Percentiles rank a stretch among this genome's conserved stretches.
These are phyloP conservation scores for Drosophila rufa DNA, from an alignment of 1,140 invertebrate species.

Conservation along the genomic window DNA sequence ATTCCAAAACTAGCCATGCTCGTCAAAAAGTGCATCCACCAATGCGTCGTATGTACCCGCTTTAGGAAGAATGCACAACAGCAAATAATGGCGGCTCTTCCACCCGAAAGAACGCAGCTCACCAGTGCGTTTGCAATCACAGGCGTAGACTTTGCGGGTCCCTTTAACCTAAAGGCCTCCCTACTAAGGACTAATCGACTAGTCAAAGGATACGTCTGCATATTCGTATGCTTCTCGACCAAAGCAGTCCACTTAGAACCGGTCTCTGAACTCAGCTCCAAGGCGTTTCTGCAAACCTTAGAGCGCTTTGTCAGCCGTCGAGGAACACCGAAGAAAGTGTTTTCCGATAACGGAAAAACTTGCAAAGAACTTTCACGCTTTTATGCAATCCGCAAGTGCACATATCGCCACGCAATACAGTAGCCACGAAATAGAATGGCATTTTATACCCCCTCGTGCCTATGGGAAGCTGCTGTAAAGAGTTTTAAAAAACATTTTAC, in stretches of 20 bases:
- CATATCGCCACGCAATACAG: too few species aligned
- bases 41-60: too few species aligned
- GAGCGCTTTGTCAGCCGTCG: slow-evolving; percentile 2
- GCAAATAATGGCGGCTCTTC: background rate
- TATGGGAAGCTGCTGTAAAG: too few species aligned
- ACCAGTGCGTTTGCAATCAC: background rate
- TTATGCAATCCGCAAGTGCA: too few species aligned
- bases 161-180: background rate
- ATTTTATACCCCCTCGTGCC: too few species aligned
- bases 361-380: too few species aligned
- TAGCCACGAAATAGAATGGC: too few species aligned
- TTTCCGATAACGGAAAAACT: too few species aligned
- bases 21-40: too few species aligned
- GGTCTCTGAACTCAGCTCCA: background rate
- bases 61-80: background rate
- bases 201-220: background rate
- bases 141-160: background rate
- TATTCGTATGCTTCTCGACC: background rate
- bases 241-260: slow-evolving; percentile 6
- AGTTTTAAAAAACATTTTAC: too few species aligned
- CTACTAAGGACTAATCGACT: background rate
- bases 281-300: slow-evolving; percentile 1
- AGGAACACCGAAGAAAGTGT: slow-evolving; percentile 1
- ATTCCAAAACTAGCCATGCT: too few species aligned
- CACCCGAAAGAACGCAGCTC: slow-evolving; percentile 1